Evolutionary conservation across 2,797 vertebrate genomes (phyloP).

Genomic region (Hippoglossus hippoglossus): DNA sequence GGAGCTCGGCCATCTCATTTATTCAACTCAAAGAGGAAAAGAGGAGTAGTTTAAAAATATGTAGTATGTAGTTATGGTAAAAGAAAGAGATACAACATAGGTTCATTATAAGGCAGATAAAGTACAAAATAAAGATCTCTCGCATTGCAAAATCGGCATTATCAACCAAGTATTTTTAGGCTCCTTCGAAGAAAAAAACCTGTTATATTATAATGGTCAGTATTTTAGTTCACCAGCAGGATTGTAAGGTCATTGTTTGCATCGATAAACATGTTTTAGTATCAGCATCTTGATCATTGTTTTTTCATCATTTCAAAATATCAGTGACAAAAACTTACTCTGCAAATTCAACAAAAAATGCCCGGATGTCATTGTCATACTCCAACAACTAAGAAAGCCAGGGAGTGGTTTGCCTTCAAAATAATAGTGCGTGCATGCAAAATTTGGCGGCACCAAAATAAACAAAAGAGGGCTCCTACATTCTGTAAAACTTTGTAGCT

Average conservation of each 20-base stretch:
- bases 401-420: constrained; percentile 9
- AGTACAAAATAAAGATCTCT: not conserved
- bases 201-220: no score
- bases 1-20: constrained; percentile 25
- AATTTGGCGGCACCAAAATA: constrained; percentile 9
- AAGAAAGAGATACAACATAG: not conserved
- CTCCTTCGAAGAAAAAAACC: not conserved
- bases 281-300: not conserved
- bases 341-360: constrained; percentile 3
- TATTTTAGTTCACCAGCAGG: not conserved
- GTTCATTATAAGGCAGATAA: not conserved
- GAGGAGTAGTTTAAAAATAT: not conserved
- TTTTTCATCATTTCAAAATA: not conserved
- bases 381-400: constrained; percentile 1
- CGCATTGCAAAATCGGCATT: no score
- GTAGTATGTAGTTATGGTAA: not conserved
- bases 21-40: constrained; percentile 27
- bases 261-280: not conserved
- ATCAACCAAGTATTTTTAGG: not conserved
- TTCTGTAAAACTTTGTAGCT: not conserved
- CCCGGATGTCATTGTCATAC: not conserved
- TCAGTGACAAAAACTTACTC: not conserved
- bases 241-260: not conserved
- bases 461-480: not conserved
- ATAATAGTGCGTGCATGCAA: not conserved